Percentiles rank a stretch among this genome's conserved stretches.
phyloP scores from a whole-genome alignment of 2,888 invertebrate species.

The Rosalia funebris region DNA sequence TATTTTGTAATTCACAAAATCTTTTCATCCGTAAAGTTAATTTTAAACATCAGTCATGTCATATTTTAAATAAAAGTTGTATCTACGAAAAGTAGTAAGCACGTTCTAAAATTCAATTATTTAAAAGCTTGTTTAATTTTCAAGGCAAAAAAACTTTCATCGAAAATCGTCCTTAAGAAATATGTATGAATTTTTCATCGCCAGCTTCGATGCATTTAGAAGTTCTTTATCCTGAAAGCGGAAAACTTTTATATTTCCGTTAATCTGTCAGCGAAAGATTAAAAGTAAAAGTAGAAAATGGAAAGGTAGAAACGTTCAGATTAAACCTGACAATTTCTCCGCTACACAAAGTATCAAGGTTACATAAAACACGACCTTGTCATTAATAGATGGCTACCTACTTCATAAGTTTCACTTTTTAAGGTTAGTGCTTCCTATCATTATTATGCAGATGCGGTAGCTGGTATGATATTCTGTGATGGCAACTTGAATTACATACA shows the following conservation, averaged over 20 bases:
- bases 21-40: no score
- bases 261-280: not conserved
- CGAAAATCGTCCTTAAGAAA: not conserved
- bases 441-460: not conserved
- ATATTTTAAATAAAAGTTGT: no score
- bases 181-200: constrained; percentile 1
- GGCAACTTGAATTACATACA: no score
- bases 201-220: not conserved
- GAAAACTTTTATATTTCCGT: constrained; percentile 1
- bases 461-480: no score
- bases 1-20: no score
- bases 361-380: not conserved
- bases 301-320: constrained; percentile 7
- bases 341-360: not conserved
- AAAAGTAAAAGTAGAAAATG: constrained; percentile 5
- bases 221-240: not conserved
- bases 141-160: no score
- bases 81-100: no score
- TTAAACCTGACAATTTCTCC: constrained; percentile 8
- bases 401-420: constrained; percentile 10
- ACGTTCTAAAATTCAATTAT: no score
- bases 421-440: not conserved
- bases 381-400: not conserved
- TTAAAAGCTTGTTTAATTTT: no score
- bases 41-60: no score